A percentile compares a stretch with the other conserved stretches of the same genome.
phyloP scores from a whole-genome alignment of 2,113 vertebrate species.

The Epinephelus lanceolatus region DNA sequence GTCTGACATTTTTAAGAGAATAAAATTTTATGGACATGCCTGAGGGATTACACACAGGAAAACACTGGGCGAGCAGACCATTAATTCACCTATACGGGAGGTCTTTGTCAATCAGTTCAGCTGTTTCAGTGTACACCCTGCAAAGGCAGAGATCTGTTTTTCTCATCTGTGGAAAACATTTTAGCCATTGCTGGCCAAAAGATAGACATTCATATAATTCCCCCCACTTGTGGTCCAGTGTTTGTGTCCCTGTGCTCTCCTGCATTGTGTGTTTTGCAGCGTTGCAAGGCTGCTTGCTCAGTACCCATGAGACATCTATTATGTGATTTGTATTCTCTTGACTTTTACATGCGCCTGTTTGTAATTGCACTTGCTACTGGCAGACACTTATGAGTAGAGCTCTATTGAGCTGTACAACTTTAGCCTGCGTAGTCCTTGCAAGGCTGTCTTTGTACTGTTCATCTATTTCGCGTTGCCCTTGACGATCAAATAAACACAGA shows the following conservation, averaged over 20 bases:
- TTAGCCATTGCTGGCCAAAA: conserved; percentile 26
- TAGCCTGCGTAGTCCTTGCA: conserved; percentile 62
- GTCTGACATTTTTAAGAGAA: conserved; percentile 37
- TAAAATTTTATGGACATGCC: conserved; percentile 38
- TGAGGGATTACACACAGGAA: conserved; percentile 36
- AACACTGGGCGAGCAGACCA: conserved; percentile 1
- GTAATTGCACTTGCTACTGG: conserved; percentile 79
- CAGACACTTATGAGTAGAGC: conserved; percentile 71
- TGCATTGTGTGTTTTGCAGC: conserved; percentile 41
- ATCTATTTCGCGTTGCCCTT: conserved; percentile 77
- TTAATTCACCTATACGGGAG: not conserved
- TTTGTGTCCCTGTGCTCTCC: conserved; percentile 17
- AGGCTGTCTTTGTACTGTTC: conserved; percentile 69
- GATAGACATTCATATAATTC: conserved; percentile 29
- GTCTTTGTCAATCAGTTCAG: conserved; percentile 5
- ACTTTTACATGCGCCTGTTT: conserved; percentile 79
- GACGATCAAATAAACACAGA: conserved; percentile 77
- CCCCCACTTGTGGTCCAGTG: conserved; percentile 2
- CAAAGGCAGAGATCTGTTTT: conserved; percentile 33
- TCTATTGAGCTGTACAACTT: conserved; percentile 71
- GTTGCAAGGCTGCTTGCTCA: conserved; percentile 45
- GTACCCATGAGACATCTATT: conserved; percentile 71
- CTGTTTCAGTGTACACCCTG: not conserved
- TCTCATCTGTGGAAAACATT: conserved; percentile 32
- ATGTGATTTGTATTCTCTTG: conserved; percentile 82